Conservation (phyloP, 35 echinoderm and acorn worm genomes). For the Ophioderma brevispina region DNA sequence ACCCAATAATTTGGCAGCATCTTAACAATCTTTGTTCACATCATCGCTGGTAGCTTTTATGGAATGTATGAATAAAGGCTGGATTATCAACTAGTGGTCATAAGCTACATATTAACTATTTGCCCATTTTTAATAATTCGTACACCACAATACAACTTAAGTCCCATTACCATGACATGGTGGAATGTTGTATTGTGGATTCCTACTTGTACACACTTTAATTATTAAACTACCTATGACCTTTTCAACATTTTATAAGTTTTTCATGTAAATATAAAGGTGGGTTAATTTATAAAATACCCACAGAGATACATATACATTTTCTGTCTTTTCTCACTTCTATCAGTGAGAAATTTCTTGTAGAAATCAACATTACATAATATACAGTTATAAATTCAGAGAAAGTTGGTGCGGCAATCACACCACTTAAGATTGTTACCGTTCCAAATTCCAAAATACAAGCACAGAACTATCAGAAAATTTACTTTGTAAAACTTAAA, state of each 20-base stretch:
- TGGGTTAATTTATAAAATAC: conserved; percentile 15
- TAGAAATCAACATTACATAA: not conserved
- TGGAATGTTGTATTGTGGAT: not conserved
- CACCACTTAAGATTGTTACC: not conserved
- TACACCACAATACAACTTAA: not conserved
- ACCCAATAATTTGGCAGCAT: too few relatives aligned
- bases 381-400: conserved; percentile 8
- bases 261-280: conserved; percentile 1
- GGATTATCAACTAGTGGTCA: too few relatives aligned
- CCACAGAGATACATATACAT: conserved; percentile 1
- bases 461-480: too few relatives aligned
- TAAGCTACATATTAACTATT: too few relatives aligned
- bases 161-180: not conserved
- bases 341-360: not conserved
- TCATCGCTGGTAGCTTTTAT: too few relatives aligned
- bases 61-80: too few relatives aligned
- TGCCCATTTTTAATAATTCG: not conserved
- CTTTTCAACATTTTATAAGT: not conserved
- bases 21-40: too few relatives aligned
- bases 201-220: not conserved
- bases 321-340: not conserved
- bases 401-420: not conserved
- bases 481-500: too few relatives aligned
- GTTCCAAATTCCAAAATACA: not conserved
- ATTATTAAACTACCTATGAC: not conserved